A percentile compares a stretch with the other conserved stretches of the same genome.
Evolutionary conservation across 2,113 vertebrate genomes (phyloP).

Genomic region (Cromileptes altivelis): DNA sequence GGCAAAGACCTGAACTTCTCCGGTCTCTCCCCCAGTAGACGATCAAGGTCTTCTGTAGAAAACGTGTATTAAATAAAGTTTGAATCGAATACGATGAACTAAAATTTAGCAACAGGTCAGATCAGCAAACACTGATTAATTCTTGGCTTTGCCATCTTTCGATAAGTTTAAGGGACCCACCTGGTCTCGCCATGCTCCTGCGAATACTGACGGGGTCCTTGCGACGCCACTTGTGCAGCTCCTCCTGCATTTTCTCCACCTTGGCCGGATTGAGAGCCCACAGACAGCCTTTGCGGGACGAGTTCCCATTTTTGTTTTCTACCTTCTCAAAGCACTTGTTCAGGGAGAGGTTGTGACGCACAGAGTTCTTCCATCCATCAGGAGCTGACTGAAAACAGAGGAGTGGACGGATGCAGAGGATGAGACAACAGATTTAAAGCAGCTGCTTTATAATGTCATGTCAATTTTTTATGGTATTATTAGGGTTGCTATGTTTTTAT

Average conservation of each 20-base stretch:
- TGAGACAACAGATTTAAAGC: background rate
- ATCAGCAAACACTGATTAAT: background rate
- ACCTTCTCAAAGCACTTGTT: slow-evolving; percentile 99
- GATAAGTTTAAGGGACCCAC: slow-evolving; percentile 69
- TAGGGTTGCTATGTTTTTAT: background rate
- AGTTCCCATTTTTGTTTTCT: slow-evolving; percentile 93
- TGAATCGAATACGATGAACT: background rate
- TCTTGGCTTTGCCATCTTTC: background rate
- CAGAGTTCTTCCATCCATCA: slow-evolving; percentile 99
- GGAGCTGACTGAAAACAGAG: slow-evolving; percentile 90
- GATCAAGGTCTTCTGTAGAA: slow-evolving; percentile 91
- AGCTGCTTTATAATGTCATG: background rate
- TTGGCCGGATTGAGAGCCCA: slow-evolving; percentile 97
- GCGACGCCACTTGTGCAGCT: slow-evolving; percentile 97
- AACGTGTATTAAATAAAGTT: background rate
- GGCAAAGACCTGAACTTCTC: slow-evolving; percentile 85
- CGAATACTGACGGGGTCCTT: slow-evolving; percentile 94
- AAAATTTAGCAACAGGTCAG: background rate
- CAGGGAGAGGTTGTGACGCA: slow-evolving; percentile 97
- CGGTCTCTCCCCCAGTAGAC: slow-evolving; percentile 89
- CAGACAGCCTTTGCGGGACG: slow-evolving; percentile 94
- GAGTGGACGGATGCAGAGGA: background rate
- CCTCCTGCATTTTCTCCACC: slow-evolving; percentile 98
- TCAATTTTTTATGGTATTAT: background rate
- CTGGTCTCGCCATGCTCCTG: slow-evolving; percentile 97